These are phyloP conservation scores for Doris montereyensis DNA, from an alignment of 2,888 invertebrate species.

Conservation along the genomic window DNA sequence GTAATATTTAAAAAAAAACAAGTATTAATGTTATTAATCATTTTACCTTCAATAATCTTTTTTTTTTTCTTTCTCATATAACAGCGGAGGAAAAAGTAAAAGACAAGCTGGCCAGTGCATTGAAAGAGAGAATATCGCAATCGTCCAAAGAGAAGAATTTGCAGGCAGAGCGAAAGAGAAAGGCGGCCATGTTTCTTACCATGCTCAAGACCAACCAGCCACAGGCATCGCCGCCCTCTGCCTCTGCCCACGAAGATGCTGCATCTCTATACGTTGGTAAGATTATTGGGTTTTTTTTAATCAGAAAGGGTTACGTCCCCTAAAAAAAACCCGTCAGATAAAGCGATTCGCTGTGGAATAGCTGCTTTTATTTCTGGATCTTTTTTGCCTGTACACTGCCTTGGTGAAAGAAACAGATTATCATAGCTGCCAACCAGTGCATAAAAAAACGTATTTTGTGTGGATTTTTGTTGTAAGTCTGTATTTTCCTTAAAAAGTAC, in stretches of 20 bases:
- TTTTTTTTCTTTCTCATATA: conserved; percentile 29
- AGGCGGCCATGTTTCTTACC: conserved; percentile 86
- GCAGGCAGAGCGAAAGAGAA: conserved; percentile 81
- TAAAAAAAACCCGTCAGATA: too few species aligned
- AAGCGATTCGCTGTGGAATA: too few species aligned
- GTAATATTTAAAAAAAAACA: background rate
- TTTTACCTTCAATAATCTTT: background rate
- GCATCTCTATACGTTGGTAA: conserved; percentile 33
- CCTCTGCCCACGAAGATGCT: conserved; percentile 22
- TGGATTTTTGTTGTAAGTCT: too few species aligned
- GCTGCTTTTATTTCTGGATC: too few species aligned
- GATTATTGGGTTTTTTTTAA: too few species aligned
- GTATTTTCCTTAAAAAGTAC: too few species aligned
- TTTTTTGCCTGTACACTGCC: too few species aligned
- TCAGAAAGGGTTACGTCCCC: too few species aligned
- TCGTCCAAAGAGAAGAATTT: conserved; percentile 71
- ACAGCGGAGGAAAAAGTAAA: conserved; percentile 71
- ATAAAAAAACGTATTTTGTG: too few species aligned
- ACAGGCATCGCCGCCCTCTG: background rate
- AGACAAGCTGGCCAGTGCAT: conserved; percentile 70
- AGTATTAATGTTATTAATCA: background rate
- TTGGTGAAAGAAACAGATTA: too few species aligned
- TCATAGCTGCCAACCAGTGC: too few species aligned
- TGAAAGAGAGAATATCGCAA: conserved; percentile 71
- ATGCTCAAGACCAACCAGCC: conserved; percentile 72